Evolutionary conservation across 2,113 vertebrate species (phyloP).

Genomic region (Cyprinodon tularosa): DNA sequence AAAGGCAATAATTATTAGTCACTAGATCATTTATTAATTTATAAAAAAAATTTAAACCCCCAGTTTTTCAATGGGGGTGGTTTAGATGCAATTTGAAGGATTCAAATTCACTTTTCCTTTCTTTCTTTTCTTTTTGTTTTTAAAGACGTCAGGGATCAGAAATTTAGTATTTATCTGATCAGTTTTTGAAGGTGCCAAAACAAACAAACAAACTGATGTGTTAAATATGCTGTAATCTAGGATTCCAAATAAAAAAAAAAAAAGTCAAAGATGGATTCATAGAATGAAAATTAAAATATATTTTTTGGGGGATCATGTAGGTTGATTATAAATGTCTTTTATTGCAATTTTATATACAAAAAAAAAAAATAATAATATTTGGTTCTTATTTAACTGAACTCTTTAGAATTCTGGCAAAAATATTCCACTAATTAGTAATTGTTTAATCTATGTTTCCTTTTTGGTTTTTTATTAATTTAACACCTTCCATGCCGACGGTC

Average conservation of each 20-base stretch:
- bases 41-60: no score
- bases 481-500: not conserved
- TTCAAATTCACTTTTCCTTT: not conserved
- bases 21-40: no score
- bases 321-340: no score
- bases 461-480: not conserved
- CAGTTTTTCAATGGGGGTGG: not conserved
- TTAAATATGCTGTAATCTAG: not conserved
- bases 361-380: no score
- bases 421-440: not conserved
- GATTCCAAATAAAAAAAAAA: not conserved
- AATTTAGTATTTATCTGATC: not conserved
- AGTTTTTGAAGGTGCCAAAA: not conserved
- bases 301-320: not conserved
- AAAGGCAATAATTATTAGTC: not conserved
- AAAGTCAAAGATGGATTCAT: not conserved
- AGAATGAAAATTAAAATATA: not conserved
- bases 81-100: not conserved
- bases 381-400: no score
- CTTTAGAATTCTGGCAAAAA: not conserved
- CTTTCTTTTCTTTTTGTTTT: not conserved
- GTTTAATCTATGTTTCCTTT: not conserved
- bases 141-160: not conserved
- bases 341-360: no score
- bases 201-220: not conserved